Conservation (phyloP, 92 coral and sea anemone genomes). For the Siderastrea radians region DNA sequence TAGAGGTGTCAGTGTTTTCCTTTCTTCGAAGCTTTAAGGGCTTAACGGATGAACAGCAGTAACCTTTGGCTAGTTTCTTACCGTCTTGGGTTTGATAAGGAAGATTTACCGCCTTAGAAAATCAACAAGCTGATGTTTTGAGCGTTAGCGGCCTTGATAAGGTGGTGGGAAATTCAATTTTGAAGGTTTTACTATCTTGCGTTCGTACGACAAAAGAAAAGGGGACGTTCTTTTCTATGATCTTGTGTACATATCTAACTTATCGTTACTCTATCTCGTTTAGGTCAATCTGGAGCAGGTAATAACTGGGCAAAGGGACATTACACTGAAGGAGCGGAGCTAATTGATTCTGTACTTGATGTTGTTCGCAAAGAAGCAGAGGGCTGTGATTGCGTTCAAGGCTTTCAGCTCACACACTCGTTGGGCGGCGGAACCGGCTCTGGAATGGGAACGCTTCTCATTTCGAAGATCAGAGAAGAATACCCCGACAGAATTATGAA, state of each 20-base stretch:
- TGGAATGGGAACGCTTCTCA: slow-evolving; percentile 98
- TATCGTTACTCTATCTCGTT: background rate
- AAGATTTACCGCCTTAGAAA: background rate
- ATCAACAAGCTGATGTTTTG: no score
- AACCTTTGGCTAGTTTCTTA: background rate
- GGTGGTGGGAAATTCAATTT: no score
- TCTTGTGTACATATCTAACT: background rate
- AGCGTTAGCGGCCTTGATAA: no score
- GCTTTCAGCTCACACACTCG: slow-evolving; percentile 99
- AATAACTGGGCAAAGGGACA: slow-evolving; percentile 95
- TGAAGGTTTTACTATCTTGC: background rate
- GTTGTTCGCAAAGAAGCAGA: slow-evolving; percentile 98
- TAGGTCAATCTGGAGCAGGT: slow-evolving; percentile 91
- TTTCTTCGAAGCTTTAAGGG: background rate
- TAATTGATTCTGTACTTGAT: slow-evolving; percentile 95
- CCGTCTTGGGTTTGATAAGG: background rate
- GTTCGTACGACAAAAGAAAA: background rate
- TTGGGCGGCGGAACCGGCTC: slow-evolving; percentile 99
- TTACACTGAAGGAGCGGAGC: slow-evolving; percentile 90
- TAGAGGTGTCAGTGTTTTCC: background rate
- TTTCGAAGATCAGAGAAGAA: slow-evolving; percentile 98
- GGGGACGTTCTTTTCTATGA: background rate
- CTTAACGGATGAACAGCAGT: no score
- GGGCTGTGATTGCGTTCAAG: slow-evolving; percentile 98
- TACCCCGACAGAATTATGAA: slow-evolving; percentile 99